A percentile compares a stretch with the other conserved stretches of the same genome.
These are phyloP conservation scores for Coleophora flavipennella DNA, from an alignment of 2,888 invertebrate species.

Conservation along the genomic window DNA sequence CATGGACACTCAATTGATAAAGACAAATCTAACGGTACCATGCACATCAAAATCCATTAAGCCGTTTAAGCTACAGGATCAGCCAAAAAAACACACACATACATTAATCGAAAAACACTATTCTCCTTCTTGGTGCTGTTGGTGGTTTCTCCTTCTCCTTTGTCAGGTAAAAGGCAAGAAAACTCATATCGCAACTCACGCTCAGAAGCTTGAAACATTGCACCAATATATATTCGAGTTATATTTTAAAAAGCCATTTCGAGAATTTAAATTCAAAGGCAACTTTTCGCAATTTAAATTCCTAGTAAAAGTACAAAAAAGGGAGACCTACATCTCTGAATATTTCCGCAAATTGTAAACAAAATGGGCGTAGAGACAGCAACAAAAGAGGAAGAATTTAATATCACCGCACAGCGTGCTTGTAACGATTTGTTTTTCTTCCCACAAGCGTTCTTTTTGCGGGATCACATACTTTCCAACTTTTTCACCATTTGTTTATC, in stretches of 20 bases:
- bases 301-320: slow-evolving; percentile 36
- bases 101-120: too few relatives aligned
- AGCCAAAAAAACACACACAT: too few relatives aligned
- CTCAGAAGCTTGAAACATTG: too few relatives aligned
- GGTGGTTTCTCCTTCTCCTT: too few relatives aligned
- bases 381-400: slow-evolving; percentile 61
- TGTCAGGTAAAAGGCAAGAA: too few relatives aligned
- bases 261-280: slow-evolving; percentile 34
- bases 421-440: slow-evolving; percentile 59
- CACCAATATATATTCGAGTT: too few relatives aligned
- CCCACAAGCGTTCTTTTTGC: slow-evolving; percentile 43
- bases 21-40: too few relatives aligned
- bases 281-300: slow-evolving; percentile 41
- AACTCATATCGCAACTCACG: too few relatives aligned
- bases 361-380: slow-evolving; percentile 47
- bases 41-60: too few relatives aligned
- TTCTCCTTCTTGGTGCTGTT: too few relatives aligned
- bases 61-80: too few relatives aligned
- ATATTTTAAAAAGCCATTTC: slow-evolving; percentile 4
- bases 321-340: slow-evolving; percentile 35
- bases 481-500: slow-evolving; percentile 22
- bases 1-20: too few relatives aligned
- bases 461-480: slow-evolving; percentile 32
- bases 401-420: slow-evolving; percentile 54
- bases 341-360: slow-evolving; percentile 46